phyloP scores from a whole-genome alignment of 2,888 invertebrate species.

The Ophion ellenae region DNA sequence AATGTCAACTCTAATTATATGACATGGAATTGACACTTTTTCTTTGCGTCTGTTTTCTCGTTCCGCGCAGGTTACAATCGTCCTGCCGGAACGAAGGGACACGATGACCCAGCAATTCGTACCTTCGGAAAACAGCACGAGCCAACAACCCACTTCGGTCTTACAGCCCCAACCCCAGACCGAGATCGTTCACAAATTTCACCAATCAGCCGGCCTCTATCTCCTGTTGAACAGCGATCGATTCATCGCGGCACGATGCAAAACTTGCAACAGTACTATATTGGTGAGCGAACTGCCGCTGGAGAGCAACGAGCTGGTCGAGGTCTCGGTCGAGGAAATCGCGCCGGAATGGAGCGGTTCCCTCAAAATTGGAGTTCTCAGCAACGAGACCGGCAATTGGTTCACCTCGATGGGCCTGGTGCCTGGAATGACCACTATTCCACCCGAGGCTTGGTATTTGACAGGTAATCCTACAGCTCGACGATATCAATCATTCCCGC shows the following conservation, averaged over 20 bases:
- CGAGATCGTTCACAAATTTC: constrained; percentile 83
- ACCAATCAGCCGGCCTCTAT: constrained; percentile 89
- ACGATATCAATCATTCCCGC: not conserved
- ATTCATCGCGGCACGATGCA: constrained; percentile 87
- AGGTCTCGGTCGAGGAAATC: constrained; percentile 89
- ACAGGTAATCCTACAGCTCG: constrained; percentile 84
- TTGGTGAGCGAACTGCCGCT: constrained; percentile 90
- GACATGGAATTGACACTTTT: not conserved
- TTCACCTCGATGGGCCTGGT: constrained; percentile 86
- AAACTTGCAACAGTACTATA: constrained; percentile 86
- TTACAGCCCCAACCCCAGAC: constrained; percentile 85
- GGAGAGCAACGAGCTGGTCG: constrained; percentile 91
- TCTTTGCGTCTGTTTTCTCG: not conserved
- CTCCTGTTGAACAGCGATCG: constrained; percentile 88
- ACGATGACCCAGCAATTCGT: constrained; percentile 80
- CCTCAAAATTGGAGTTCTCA: constrained; percentile 92
- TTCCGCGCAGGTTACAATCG: constrained; percentile 79
- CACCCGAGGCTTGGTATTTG: constrained; percentile 89
- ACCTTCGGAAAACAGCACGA: constrained; percentile 85
- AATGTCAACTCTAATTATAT: no score
- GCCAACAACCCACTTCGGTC: constrained; percentile 86
- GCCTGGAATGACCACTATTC: constrained; percentile 87
- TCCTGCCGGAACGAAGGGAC: constrained; percentile 81
- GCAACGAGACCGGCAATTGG: constrained; percentile 85
- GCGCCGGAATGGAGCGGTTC: constrained; percentile 89